Evolutionary conservation across 2,888 invertebrate species (phyloP).

Genomic region (Schrankia costaestrigalis): DNA sequence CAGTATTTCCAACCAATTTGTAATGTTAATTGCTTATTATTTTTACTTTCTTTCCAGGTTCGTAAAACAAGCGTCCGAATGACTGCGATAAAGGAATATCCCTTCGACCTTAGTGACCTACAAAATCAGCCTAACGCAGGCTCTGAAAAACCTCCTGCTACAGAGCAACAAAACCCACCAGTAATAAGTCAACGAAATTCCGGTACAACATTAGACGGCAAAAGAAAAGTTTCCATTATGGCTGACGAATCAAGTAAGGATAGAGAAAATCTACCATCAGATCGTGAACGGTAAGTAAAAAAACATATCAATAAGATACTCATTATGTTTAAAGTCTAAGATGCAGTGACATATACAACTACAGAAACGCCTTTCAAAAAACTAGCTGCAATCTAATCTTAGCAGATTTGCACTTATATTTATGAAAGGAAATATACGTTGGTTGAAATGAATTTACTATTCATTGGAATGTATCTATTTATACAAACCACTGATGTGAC

Average conservation of each 20-base stretch:
- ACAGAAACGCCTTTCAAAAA: too few species aligned
- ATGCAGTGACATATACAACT: too few species aligned
- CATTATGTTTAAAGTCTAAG: too few species aligned
- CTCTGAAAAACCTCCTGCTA: conserved; percentile 29
- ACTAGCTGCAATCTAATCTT: too few species aligned
- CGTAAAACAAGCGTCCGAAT: conserved; percentile 77
- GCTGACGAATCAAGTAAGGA: conserved; percentile 80
- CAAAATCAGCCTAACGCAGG: conserved; percentile 46
- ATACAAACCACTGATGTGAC: too few species aligned
- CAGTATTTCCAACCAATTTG: too few species aligned
- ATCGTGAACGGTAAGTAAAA: conserved; percentile 74
- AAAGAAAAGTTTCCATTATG: conserved; percentile 83
- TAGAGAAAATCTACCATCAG: conserved; percentile 83
- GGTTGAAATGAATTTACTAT: too few species aligned
- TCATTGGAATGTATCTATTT: too few species aligned
- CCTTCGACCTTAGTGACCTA: conserved; percentile 73
- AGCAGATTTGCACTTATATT: too few species aligned
- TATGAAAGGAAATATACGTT: too few species aligned
- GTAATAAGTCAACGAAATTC: conserved; percentile 23
- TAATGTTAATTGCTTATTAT: neutral
- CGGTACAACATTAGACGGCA: conserved; percentile 58
- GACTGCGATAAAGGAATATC: conserved; percentile 77
- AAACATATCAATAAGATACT: too few species aligned
- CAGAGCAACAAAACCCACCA: conserved; percentile 14
- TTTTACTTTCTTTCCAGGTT: conserved; percentile 49